These are phyloP conservation scores for Physocephala rufipes DNA, from an alignment of 2,888 invertebrate genomes.

Conservation along the genomic window DNA sequence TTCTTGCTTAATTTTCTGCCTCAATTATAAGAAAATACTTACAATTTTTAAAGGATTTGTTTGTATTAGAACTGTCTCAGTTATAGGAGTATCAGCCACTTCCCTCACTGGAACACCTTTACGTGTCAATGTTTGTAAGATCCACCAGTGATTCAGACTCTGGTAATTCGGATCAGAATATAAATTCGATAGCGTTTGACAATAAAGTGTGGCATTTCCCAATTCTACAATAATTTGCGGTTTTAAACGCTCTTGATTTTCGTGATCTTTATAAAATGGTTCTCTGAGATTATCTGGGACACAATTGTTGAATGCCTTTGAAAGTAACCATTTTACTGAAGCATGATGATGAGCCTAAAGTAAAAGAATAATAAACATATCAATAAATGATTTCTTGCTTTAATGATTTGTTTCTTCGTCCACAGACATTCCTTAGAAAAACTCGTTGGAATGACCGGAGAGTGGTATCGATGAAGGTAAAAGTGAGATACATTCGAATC, in stretches of 20 bases:
- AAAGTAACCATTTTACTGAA: constrained; percentile 94
- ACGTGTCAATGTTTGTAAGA: constrained; percentile 89
- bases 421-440: too few species aligned
- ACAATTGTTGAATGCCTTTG: constrained; percentile 95
- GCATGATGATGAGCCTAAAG: constrained; percentile 94
- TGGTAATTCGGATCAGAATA: constrained; percentile 97
- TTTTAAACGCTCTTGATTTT: constrained; percentile 93
- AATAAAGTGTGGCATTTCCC: constrained; percentile 94
- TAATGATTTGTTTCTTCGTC: too few species aligned
- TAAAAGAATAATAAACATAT: background rate
- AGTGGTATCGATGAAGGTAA: too few species aligned
- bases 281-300: constrained; percentile 92
- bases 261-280: constrained; percentile 94
- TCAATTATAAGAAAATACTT: too few species aligned
- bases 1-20: too few species aligned
- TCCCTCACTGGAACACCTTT: constrained; percentile 90
- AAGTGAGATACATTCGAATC: too few species aligned
- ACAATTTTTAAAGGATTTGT: constrained; percentile 95
- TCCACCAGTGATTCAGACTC: constrained; percentile 94
- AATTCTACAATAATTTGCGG: constrained; percentile 89
- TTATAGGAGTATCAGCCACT: constrained; percentile 86
- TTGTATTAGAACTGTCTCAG: constrained; percentile 95
- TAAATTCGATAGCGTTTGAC: constrained; percentile 91
- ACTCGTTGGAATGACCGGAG: too few species aligned
- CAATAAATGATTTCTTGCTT: too few species aligned